Base-by-base conservation (phyloP, 2,888 invertebrate genomes). In the Dusona sp. region DNA sequence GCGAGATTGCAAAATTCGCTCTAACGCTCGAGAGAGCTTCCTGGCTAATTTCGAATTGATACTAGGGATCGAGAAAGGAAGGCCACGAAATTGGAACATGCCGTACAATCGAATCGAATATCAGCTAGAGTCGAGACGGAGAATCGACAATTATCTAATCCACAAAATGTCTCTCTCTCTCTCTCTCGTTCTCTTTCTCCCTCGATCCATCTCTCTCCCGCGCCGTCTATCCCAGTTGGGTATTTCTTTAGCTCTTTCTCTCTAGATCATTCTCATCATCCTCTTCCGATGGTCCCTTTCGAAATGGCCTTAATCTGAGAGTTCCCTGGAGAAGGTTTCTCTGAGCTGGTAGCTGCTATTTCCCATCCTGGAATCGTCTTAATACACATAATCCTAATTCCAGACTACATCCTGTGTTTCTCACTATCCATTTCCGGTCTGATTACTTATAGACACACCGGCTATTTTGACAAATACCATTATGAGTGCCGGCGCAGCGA, bases 331-430 rank as follows among this genome's bases (percentile, higher is more conserved):
- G 77, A 72, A 57, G 61, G 80, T 83, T 54, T 64, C 61, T 79
- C 83, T 51, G 82, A 61, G 87, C 65, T 80, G 29, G 48, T 61
- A 45, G 74, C 79, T 80, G 84, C 84, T 38, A 45, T 48, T 83
- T 87, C 78, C 79, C 77, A 75, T 72, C 29, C 83, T 87, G 73
- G 87, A 88, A 89, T 88, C 80, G 88, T 89, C 88, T 88, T 89
- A 88, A 89, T 90, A 85, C 75, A 57, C 83, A 87, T 88, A 89
- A 91, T 90, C 89, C 87, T 74, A 84, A 88, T 90, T 88, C 84
- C 78, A 68, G 64, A 70, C 86, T 85, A 79, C 79, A 57, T 84
- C 79, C 80, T 67, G 73, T 84, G 67, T 75, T 64, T 73, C 88
- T 73, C 83, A 72, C 68, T 83, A 82, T 48, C 68, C 64, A 79